A percentile compares a stretch with the other conserved stretches of the same genome.
phyloP scores from a whole-genome alignment of 2,888 invertebrate genomes.

The Nomada fucata region DNA sequence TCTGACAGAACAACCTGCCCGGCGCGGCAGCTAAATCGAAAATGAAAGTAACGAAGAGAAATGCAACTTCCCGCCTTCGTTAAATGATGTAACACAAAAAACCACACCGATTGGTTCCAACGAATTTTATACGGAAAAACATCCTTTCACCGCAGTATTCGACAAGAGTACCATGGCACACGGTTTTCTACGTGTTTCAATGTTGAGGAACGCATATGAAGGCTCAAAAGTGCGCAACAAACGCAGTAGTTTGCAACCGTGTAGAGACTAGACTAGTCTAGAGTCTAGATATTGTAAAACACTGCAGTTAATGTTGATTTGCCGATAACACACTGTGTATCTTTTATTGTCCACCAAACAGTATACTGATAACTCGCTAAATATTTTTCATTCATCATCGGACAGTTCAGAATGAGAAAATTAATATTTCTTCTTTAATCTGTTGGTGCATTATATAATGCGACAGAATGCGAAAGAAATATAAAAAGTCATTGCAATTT shows the following conservation, averaged over 20 bases:
- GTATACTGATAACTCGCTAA: no score
- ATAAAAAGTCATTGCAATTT: no score
- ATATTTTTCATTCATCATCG: no score
- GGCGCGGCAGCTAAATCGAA: neutral
- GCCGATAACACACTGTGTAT: neutral
- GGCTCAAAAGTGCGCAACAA: conserved; percentile 1
- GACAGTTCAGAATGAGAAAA: no score
- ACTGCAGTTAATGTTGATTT: neutral
- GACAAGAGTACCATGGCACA: neutral
- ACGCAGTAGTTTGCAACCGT: neutral
- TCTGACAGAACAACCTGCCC: no score
- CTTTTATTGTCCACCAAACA: neutral
- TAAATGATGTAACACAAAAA: neutral
- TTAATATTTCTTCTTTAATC: no score
- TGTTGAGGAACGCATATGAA: neutral
- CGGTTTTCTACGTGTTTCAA: neutral
- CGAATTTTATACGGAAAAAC: conserved; percentile 8
- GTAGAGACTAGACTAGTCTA: no score
- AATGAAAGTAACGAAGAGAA: neutral
- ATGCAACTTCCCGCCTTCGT: neutral
- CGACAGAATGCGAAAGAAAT: no score
- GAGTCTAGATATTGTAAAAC: neutral
- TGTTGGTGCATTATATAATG: no score
- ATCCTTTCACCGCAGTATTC: conserved; percentile 31
- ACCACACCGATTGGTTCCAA: neutral